phyloP scores from a whole-genome alignment of 2,888 invertebrate species.

The Megamerina dolium region DNA sequence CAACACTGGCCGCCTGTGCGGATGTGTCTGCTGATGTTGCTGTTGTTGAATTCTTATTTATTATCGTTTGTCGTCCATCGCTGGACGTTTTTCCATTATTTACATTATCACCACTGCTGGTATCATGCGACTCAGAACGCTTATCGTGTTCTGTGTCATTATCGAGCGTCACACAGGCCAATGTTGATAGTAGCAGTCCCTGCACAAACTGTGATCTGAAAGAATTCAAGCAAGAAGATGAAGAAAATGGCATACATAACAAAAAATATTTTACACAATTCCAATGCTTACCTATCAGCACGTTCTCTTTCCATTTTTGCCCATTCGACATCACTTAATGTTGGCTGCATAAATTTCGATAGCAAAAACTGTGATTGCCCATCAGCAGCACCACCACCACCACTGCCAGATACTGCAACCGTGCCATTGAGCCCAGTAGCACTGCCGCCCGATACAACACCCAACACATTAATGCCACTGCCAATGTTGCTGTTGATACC shows the following conservation, averaged over 20 bases:
- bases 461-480: conserved; percentile 35
- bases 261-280: not conserved
- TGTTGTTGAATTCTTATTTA: conserved; percentile 42
- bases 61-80: conserved; percentile 36
- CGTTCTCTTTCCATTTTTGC: conserved; percentile 54
- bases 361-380: conserved; percentile 45
- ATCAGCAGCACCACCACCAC: conserved; percentile 25
- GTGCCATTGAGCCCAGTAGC: conserved; percentile 30
- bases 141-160: conserved; percentile 31
- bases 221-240: conserved; percentile 1
- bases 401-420: conserved; percentile 24
- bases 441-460: conserved; percentile 35
- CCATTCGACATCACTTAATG: conserved; percentile 53
- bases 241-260: not conserved
- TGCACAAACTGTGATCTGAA: conserved; percentile 59
- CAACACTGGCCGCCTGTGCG: conserved; percentile 26
- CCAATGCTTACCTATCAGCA: conserved; percentile 51
- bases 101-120: conserved; percentile 49
- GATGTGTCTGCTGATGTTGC: conserved; percentile 29
- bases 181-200: conserved; percentile 61
- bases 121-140: conserved; percentile 33
- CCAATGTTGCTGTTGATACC: conserved; percentile 30
- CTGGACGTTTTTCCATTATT: conserved; percentile 39
- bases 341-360: conserved; percentile 53
- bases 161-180: conserved; percentile 45